These are phyloP conservation scores for Vesta saturnalis DNA, from an alignment of 2,888 invertebrate species.

Conservation along the genomic window DNA sequence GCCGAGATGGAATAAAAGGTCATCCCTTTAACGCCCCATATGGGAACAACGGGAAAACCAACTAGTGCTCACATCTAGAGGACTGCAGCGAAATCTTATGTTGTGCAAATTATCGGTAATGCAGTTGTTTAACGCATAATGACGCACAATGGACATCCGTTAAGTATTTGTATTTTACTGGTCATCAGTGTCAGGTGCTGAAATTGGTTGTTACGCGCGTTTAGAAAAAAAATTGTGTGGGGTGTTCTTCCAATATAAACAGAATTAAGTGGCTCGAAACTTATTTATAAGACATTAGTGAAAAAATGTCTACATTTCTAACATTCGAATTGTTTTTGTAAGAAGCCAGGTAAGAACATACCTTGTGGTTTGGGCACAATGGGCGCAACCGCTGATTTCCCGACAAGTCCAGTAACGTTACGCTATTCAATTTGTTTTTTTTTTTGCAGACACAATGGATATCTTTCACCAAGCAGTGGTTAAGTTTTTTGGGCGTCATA, in stretches of 20 bases:
- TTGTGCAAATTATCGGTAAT: not conserved
- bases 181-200: not conserved
- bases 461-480: no score
- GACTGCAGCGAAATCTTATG: not conserved
- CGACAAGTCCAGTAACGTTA: no score
- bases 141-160: not conserved
- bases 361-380: no score
- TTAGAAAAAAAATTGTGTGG: no score
- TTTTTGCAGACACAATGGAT: no score
- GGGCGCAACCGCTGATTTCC: not conserved
- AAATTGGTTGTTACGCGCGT: not conserved
- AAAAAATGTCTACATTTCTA: not conserved
- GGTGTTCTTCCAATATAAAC: not conserved
- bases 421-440: no score
- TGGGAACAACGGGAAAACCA: not conserved
- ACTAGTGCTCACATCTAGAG: not conserved
- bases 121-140: not conserved
- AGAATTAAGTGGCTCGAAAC: no score
- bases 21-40: not conserved
- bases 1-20: constrained; percentile 1
- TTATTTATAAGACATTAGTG: not conserved
- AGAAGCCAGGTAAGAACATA: no score
- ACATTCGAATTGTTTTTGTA: not conserved
- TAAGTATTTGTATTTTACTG: no score
- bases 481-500: no score